Conservation (phyloP, 2,113 vertebrate species). For the Lophotis ruficrista region DNA sequence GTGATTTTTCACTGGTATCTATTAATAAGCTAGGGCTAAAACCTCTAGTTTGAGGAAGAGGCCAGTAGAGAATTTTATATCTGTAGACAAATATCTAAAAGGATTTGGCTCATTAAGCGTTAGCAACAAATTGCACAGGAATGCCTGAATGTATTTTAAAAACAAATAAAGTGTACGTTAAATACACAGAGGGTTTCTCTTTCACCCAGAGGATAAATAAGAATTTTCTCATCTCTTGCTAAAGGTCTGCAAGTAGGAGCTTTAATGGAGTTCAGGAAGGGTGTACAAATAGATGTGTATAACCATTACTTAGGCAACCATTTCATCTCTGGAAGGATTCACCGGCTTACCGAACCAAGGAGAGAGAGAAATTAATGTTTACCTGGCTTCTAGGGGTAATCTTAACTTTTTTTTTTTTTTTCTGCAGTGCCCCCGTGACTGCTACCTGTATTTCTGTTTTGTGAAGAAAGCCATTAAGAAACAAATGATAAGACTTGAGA, state of each 20-base stretch:
- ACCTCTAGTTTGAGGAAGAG: slow-evolving; percentile 19
- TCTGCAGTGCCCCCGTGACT: neutral
- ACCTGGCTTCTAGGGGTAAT: neutral
- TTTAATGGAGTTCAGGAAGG: neutral
- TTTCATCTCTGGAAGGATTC: neutral
- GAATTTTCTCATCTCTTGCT: slow-evolving; percentile 1
- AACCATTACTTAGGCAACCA: neutral
- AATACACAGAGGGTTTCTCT: slow-evolving; percentile 25
- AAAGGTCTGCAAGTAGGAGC: neutral
- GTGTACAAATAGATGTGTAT: neutral
- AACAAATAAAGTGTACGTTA: slow-evolving; percentile 36
- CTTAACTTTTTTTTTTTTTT: neutral
- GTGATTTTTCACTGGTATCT: neutral
- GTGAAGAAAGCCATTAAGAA: neutral
- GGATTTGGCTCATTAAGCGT: slow-evolving; percentile 37
- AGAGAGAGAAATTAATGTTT: neutral
- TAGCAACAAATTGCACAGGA: slow-evolving; percentile 28
- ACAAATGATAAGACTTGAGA: neutral
- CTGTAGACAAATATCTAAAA: slow-evolving; percentile 37
- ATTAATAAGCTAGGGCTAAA: slow-evolving; percentile 35
- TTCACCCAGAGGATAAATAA: neutral
- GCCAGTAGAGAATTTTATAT: slow-evolving; percentile 37
- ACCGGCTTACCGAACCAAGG: neutral
- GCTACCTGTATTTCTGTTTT: neutral
- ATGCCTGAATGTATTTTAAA: slow-evolving; percentile 25